Evolutionary conservation across 1,140 invertebrate species (phyloP), one percentile per base, ranked within the genome.

Genomic region (Euura saliciscinereae): DNA sequence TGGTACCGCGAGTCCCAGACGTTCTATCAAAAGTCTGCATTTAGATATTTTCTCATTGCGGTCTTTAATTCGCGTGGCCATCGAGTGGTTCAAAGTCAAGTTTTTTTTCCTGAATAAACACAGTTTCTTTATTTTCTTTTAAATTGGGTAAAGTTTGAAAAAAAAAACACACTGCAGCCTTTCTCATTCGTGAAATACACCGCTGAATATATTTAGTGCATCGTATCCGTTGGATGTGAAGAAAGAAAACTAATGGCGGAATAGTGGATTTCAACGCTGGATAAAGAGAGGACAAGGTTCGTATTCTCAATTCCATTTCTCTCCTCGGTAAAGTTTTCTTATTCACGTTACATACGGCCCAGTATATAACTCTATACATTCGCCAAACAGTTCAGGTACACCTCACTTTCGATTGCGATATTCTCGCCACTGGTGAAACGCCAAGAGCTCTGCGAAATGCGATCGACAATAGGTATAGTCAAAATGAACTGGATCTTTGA

Each of bases 231-330:
- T 59, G 51, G 51, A 59, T 6, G 51, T 59, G 51, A 59, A 6
- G 51, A 3, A 59, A 59, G 51, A n/a, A 59, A 59, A 59, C 51
- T 59, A 59, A 59, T 59, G 51, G 51, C 51, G 51, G 51, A 59
- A 59, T 59, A 59, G 51, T 59, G 51, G 51, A 59, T 59, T 59
- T 59, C 51, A 59, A 59, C 51, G 51, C 51, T 59, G 51, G 51
- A 59, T n/a, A 28, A 28, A 28, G 28, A 28, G 51, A 59, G 51
- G 51, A 59, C 51, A 59, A 59, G 51, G 51, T 59, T 59, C 51
- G 51, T 11, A 59, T 11, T 59, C 13, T 59, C 51, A 59, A 11
- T 59, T 3, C 13, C 51, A 59, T 11, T 11, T 11, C 13, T 59
- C 13, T 11, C 3, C 51, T 8, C 51, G 3, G 51, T 59, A 8